These are phyloP conservation scores for Morone chrysops DNA, from an alignment of 2,113 vertebrate genomes.

Conservation along the genomic window DNA sequence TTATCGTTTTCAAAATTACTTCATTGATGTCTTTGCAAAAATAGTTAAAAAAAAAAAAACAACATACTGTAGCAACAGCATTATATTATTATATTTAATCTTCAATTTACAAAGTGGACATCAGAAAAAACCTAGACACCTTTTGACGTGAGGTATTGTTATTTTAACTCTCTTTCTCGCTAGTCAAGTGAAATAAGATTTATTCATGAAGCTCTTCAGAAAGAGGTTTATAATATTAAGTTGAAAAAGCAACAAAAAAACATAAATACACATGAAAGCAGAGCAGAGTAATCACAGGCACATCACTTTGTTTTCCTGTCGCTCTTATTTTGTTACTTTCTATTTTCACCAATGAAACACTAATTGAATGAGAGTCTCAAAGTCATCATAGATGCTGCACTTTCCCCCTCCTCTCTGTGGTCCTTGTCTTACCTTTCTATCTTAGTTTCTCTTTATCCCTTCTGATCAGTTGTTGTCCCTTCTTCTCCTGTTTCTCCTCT, in stretches of 20 bases:
- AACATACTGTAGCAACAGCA: background rate
- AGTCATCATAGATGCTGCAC: constrained; percentile 47
- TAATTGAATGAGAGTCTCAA: constrained; percentile 51
- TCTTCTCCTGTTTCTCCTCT: background rate
- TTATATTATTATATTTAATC: background rate
- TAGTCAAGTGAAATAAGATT: constrained; percentile 22
- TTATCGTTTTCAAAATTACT: constrained; percentile 3
- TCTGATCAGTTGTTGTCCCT: constrained; percentile 26
- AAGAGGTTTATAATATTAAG: background rate
- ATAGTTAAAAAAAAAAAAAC: background rate
- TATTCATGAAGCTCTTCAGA: constrained; percentile 31
- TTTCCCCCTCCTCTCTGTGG: constrained; percentile 9
- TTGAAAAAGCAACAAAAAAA: constrained; percentile 38
- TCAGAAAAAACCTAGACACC: background rate
- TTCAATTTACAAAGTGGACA: background rate
- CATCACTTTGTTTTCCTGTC: constrained; percentile 18
- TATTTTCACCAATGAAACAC: constrained; percentile 42
- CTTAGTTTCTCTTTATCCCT: constrained; percentile 47
- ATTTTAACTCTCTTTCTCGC: background rate
- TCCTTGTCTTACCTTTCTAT: constrained; percentile 50
- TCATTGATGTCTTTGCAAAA: background rate
- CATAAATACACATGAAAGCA: constrained; percentile 44
- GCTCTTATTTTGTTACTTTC: constrained; percentile 37
- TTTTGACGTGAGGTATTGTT: background rate
- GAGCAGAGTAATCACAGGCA: constrained; percentile 1